Conservation (phyloP, 1,140 invertebrate species). For the Hermetia illucens region DNA sequence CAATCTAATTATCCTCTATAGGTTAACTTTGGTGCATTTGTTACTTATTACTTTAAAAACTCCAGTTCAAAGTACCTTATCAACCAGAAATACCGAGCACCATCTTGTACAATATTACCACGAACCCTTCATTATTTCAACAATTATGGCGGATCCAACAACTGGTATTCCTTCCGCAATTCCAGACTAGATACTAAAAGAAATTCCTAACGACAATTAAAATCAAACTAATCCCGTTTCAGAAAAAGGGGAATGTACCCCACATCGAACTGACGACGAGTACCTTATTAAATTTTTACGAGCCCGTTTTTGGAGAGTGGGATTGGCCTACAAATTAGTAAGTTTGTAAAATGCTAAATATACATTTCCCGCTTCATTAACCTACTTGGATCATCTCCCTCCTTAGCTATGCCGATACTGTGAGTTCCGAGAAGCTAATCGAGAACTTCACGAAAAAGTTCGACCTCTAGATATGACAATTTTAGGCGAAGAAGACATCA, state of each 20-base stretch:
- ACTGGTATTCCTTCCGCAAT: neutral
- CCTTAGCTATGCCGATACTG: constrained; percentile 61
- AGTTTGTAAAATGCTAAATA: constrained; percentile 14
- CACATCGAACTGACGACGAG: constrained; percentile 63
- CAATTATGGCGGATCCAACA: constrained; percentile 4
- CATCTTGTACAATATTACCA: no score
- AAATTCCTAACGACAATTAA: no score
- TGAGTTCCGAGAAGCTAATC: constrained; percentile 57
- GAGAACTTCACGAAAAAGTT: constrained; percentile 48
- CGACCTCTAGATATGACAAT: constrained; percentile 45
- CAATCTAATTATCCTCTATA: no score
- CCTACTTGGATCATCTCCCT: constrained; percentile 5
- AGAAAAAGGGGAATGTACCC: constrained; percentile 58
- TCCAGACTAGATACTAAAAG: neutral
- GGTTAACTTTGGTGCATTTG: no score
- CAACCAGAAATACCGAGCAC: no score
- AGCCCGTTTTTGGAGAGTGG: constrained; percentile 64
- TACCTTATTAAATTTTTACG: constrained; percentile 72
- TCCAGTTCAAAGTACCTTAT: no score
- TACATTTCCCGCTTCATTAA: constrained; percentile 4
- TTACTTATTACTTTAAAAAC: no score
- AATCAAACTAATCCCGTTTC: constrained; percentile 17
- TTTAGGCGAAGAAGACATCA: constrained; percentile 53
- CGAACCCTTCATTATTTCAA: constrained; percentile 1
- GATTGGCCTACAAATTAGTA: constrained; percentile 67